Percentiles rank a stretch among this genome's conserved stretches.
Conservation (phyloP, 1,140 invertebrate species). For the Drosophila erecta region DNA sequence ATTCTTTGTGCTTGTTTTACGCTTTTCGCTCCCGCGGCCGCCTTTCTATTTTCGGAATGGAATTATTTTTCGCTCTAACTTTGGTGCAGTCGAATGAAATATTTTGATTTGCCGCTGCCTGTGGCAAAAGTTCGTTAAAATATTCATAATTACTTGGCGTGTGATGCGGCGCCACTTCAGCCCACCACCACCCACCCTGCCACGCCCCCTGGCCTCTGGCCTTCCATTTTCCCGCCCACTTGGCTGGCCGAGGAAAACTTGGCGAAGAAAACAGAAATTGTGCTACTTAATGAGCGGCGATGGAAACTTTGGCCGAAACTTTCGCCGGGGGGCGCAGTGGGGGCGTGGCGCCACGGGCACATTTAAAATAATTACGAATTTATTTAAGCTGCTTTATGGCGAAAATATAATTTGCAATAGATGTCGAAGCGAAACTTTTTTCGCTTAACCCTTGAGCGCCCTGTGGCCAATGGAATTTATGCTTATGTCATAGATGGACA, state of each 20-base stretch:
- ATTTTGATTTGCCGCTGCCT: constrained; percentile 82
- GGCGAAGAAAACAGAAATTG: constrained; percentile 76
- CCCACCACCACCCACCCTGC: neutral
- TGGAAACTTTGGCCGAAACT: constrained; percentile 70
- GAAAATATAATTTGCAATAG: constrained; percentile 76
- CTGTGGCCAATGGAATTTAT: constrained; percentile 46
- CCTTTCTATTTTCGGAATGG: constrained; percentile 45
- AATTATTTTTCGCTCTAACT: constrained; percentile 75
- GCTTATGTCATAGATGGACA: constrained; percentile 77
- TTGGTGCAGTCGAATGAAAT: constrained; percentile 74
- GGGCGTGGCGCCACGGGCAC: constrained; percentile 57
- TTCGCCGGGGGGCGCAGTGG: constrained; percentile 26
- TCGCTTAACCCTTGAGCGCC: constrained; percentile 23
- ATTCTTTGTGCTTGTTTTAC: constrained; percentile 36
- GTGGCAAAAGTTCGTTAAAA: constrained; percentile 83
- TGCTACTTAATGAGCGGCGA: constrained; percentile 76
- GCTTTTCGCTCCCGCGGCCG: constrained; percentile 5
- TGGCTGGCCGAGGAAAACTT: constrained; percentile 54
- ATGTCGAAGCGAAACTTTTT: constrained; percentile 22
- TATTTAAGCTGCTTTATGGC: constrained; percentile 80
- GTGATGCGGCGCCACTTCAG: constrained; percentile 76
- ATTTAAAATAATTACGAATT: constrained; percentile 82
- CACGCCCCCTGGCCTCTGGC: neutral
- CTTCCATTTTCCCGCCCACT: constrained; percentile 7
- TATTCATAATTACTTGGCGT: constrained; percentile 83